Percentiles rank a stretch among this genome's conserved stretches.
These are phyloP conservation scores for Syndactyla subalaris DNA, from an alignment of 2,797 vertebrate species.

Conservation along the genomic window DNA sequence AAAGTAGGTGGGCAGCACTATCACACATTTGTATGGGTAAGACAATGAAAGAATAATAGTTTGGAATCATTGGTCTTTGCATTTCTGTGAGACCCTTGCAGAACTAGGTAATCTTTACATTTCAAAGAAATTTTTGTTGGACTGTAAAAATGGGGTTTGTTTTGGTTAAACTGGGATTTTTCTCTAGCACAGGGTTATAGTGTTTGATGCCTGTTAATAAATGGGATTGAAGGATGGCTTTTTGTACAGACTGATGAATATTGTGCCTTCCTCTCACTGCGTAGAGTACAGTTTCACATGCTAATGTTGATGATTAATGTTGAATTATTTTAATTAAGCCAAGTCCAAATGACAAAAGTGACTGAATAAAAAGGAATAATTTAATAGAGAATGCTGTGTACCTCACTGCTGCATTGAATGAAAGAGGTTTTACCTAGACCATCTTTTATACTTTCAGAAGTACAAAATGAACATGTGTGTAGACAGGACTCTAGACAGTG, in stretches of 20 bases:
- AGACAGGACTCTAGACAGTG: not conserved
- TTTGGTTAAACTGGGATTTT: not conserved
- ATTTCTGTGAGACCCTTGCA: not conserved
- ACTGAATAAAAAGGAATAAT: not conserved
- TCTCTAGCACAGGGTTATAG: not conserved
- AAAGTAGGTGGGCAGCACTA: not conserved
- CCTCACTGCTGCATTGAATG: not conserved
- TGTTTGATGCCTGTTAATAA: not conserved
- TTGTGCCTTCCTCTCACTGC: not conserved
- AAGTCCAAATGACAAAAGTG: not conserved
- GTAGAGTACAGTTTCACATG: not conserved
- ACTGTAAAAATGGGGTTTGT: not conserved
- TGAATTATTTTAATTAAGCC: not conserved
- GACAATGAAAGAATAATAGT: not conserved
- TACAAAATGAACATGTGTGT: not conserved
- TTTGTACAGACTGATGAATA: not conserved
- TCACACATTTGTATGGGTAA: not conserved
- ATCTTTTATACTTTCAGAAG: not conserved
- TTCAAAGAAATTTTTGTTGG: not conserved
- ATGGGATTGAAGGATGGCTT: not conserved
- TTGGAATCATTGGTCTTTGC: not conserved
- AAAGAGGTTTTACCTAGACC: not conserved
- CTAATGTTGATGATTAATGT: not conserved
- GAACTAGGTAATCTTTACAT: not conserved
- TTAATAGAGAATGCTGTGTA: fast-evolving